Evolutionary conservation across 2,888 invertebrate species (phyloP), one percentile per base, ranked within the genome.

Genomic region (Spicauda simplicius): DNA sequence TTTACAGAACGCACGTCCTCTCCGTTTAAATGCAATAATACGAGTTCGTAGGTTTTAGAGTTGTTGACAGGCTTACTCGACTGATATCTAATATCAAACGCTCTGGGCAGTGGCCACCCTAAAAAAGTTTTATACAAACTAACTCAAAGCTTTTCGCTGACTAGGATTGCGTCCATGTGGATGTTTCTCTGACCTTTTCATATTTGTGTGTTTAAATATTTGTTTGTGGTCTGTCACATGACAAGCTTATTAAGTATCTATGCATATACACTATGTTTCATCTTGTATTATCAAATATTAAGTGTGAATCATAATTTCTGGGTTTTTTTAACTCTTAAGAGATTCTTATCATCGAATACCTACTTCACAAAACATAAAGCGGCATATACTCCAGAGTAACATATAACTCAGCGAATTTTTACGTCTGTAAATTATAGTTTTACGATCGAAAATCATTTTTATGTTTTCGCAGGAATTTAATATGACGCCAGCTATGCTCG

Each of bases 401-500:
- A 82, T 84, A 89, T 87, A 90, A 88, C 87, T 91, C 90, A 89
- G 91, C 91, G 85, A 83, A 90, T 89, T 93, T 90, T 93, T 92
- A 93, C 93, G 93, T 91, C 90, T 93, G 93, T 93, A 93, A 93
- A 93, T 92, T 93, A 93, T 93, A 86, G 88, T 93, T 93, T 93
- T 93, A 93, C 91, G 93, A 93, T 90, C 92, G 88, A 91, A 92
- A 93, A 93, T 93, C 90, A 92, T 92, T 92, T 93, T 92, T 93
- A 92, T 92, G 92, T 90, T 92, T 92, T 91, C 87, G 87, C 83
- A 87, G 85, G 92, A 93, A 93, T 93, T 93, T 92, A 93, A 93
- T 93, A 92, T 92, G 91, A 88, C 90, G 87, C 90, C 86, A 84
- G 91, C 90, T 85, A 90, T 87, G 90, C 88, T 87, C 85, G 78